A percentile compares a stretch with the other conserved stretches of the same genome.
Evolutionary conservation across 1,140 invertebrate genomes (phyloP).

Genomic region (Cepaea nemoralis): DNA sequence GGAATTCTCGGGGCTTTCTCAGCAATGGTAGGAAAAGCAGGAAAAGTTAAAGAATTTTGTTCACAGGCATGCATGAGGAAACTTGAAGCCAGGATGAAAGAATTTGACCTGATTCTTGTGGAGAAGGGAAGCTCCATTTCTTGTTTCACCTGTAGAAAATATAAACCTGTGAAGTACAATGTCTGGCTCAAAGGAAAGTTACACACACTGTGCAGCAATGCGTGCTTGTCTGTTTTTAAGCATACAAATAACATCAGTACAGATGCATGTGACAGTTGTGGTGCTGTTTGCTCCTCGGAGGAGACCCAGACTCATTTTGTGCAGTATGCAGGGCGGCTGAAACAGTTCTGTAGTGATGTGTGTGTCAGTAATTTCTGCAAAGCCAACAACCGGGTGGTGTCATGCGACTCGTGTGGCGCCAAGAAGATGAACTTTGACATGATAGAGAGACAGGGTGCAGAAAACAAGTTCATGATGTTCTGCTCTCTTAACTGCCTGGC

Average conservation of each 20-base stretch:
- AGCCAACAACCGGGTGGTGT: conserved; percentile 84
- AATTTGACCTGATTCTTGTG: conserved; percentile 57
- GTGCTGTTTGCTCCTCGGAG: conserved; percentile 54
- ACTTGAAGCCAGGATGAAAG: conserved; percentile 77
- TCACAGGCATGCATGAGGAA: conserved; percentile 88
- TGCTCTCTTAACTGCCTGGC: conserved; percentile 93
- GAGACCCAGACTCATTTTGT: conserved; percentile 58
- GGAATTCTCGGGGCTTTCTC: conserved; percentile 81
- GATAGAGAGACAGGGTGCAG: conserved; percentile 83
- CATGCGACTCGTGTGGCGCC: conserved; percentile 93
- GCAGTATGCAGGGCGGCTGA: conserved; percentile 68
- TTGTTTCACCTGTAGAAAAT: conserved; percentile 69
- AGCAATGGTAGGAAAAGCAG: conserved; percentile 84
- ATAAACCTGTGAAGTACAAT: conserved; percentile 70
- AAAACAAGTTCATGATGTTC: conserved; percentile 82
- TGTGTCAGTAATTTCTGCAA: conserved; percentile 86
- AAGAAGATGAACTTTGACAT: conserved; percentile 98
- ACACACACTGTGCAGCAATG: conserved; percentile 87
- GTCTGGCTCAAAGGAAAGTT: conserved; percentile 79
- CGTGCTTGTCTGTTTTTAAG: conserved; percentile 93
- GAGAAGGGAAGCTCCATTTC: conserved; percentile 38
- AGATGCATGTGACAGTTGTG: conserved; percentile 74
- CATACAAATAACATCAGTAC: conserved; percentile 89
- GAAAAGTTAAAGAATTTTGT: conserved; percentile 93
- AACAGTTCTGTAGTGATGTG: conserved; percentile 78